A percentile compares a stretch with the other conserved stretches of the same genome.
Evolutionary conservation across 1,140 invertebrate genomes (phyloP).

Genomic region (Conus betulinus): DNA sequence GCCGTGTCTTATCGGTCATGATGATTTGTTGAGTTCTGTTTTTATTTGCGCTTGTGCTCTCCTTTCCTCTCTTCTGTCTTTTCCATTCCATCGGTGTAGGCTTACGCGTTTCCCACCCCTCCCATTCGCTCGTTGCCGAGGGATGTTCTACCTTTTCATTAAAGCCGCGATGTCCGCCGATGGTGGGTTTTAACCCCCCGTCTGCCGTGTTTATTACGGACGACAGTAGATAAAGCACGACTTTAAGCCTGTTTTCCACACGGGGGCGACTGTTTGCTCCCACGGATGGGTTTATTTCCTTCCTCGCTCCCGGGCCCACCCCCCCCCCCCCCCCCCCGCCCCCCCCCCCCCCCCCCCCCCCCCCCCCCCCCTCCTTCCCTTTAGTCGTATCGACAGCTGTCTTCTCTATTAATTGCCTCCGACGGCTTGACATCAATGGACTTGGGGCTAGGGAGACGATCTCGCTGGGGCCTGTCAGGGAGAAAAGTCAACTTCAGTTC

Average conservation of each 20-base stretch:
- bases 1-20: no score
- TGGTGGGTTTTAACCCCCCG: not conserved
- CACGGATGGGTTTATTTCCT: not conserved
- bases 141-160: no score
- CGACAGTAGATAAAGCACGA: not conserved
- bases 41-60: not conserved
- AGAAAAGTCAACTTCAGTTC: no score
- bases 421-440: not conserved
- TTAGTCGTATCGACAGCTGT: conserved; percentile 7
- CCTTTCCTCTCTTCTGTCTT: not conserved
- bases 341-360: not conserved
- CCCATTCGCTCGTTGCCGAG: no score
- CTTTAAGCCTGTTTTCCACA: not conserved
- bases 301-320: not conserved
- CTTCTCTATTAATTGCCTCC: not conserved
- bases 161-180: no score
- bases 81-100: not conserved
- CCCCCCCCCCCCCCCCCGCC: not conserved
- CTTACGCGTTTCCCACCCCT: not conserved
- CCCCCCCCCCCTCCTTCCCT: not conserved
- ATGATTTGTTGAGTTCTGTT: not conserved
- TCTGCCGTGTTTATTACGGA: not conserved
- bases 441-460: no score
- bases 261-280: not conserved
- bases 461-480: no score